Conservation (phyloP, 1,140 invertebrate species). For the Formica exsecta region DNA sequence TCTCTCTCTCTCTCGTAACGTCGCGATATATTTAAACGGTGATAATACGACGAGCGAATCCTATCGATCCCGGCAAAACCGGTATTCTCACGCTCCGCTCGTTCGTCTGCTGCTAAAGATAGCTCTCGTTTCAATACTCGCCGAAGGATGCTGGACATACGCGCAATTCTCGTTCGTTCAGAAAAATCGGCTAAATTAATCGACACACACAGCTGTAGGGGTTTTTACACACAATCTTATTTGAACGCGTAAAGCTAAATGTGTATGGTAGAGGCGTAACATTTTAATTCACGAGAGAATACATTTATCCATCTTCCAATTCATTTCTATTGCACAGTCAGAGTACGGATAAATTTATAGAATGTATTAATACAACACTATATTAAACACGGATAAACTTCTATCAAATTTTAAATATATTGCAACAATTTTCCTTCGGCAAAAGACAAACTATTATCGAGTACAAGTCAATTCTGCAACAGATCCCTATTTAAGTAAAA, state of each 20-base stretch:
- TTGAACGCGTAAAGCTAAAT: neutral
- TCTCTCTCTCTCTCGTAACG: neutral
- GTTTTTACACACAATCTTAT: neutral
- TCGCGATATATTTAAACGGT: slow-evolving; percentile 46
- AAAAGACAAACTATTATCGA: neutral
- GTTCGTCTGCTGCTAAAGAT: slow-evolving; percentile 71
- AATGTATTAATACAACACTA: neutral
- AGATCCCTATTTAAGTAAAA: neutral
- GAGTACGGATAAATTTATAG: neutral
- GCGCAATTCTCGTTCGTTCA: neutral
- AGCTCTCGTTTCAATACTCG: slow-evolving; percentile 64
- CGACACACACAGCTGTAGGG: neutral
- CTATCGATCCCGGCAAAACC: slow-evolving; percentile 64
- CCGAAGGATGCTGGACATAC: slow-evolving; percentile 12
- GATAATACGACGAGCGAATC: slow-evolving; percentile 62
- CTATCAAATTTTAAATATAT: neutral
- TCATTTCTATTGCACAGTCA: neutral
- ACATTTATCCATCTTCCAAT: neutral
- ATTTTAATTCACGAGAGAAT: neutral
- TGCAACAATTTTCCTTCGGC: neutral
- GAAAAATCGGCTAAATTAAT: slow-evolving; percentile 38
- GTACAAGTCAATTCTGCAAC: neutral
- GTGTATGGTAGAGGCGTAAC: neutral
- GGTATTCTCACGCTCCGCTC: slow-evolving; percentile 71
- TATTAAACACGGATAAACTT: neutral